phyloP scores from a whole-genome alignment of 2,888 invertebrate species.

The Camptogramma bilineatum region DNA sequence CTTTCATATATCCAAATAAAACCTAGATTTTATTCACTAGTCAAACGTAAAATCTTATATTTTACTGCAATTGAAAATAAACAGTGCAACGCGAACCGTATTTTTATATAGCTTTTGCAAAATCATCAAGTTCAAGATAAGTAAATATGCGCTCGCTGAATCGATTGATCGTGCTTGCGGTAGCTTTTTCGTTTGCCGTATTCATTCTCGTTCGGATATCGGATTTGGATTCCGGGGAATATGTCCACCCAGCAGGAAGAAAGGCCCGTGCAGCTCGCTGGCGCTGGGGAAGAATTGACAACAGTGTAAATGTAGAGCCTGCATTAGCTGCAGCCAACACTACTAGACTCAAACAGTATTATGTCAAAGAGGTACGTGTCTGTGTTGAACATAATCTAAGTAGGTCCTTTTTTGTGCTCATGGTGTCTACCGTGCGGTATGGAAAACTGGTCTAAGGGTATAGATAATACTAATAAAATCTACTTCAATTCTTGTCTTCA shows the following conservation, averaged over 20 bases:
- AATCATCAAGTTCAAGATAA: slow-evolving; percentile 25
- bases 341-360: slow-evolving; percentile 34
- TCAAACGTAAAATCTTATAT: background rate
- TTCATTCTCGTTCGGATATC: slow-evolving; percentile 53
- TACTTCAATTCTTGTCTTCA: too few species aligned
- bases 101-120: slow-evolving; percentile 17
- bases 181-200: slow-evolving; percentile 51
- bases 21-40: background rate
- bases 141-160: slow-evolving; percentile 58
- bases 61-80: slow-evolving; percentile 15
- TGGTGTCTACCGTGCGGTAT: too few species aligned
- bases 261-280: slow-evolving; percentile 39
- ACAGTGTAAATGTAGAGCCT: background rate
- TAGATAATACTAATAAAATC: too few species aligned
- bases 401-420: too few species aligned
- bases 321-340: slow-evolving; percentile 11
- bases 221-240: slow-evolving; percentile 42
- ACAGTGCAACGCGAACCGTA: slow-evolving; percentile 16
- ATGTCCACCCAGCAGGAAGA: slow-evolving; percentile 41
- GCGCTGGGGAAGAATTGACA: slow-evolving; percentile 18
- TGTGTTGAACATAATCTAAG: background rate
- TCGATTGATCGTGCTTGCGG: slow-evolving; percentile 52
- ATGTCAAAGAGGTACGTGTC: slow-evolving; percentile 46
- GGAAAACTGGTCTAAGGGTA: too few species aligned
- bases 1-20: background rate